Evolutionary conservation across 1,140 invertebrate species (phyloP).

Genomic region (Drosophila virilis): DNA sequence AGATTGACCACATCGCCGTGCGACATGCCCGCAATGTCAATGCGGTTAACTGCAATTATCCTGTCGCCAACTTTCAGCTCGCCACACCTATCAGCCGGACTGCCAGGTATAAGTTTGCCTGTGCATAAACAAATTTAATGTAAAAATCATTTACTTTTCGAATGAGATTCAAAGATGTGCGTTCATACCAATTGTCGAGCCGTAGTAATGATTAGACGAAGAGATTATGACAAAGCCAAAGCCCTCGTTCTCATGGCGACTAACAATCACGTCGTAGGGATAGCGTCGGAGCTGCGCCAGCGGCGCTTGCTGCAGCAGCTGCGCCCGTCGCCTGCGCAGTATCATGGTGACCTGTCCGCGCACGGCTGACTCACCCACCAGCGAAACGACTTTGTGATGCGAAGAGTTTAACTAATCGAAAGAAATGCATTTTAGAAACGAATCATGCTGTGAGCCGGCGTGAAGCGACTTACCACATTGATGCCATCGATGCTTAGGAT

Average conservation of each 20-base stretch:
- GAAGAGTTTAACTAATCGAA: conserved; percentile 88
- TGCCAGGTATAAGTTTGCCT: conserved; percentile 97
- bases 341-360: conserved; percentile 91
- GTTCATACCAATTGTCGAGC: conserved; percentile 94
- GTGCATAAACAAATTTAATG: conserved; percentile 19
- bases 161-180: too few relatives aligned
- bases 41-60: conserved; percentile 97
- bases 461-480: conserved; percentile 86
- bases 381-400: conserved; percentile 94
- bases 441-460: not conserved
- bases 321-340: conserved; percentile 86
- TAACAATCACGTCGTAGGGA: conserved; percentile 94
- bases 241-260: conserved; percentile 96
- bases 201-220: conserved; percentile 90
- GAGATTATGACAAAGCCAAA: conserved; percentile 99
- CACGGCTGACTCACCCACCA: conserved; percentile 92
- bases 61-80: conserved; percentile 96
- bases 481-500: conserved; percentile 94
- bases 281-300: conserved; percentile 83
- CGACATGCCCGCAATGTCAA: conserved; percentile 95
- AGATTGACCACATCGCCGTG: conserved; percentile 98
- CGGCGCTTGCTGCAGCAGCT: conserved; percentile 52
- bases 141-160: not conserved
- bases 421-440: not conserved
- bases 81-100: conserved; percentile 96